Evolutionary conservation across 2,113 vertebrate species (phyloP), one percentile per base, ranked within the genome.

Genomic region (Mola mola): DNA sequence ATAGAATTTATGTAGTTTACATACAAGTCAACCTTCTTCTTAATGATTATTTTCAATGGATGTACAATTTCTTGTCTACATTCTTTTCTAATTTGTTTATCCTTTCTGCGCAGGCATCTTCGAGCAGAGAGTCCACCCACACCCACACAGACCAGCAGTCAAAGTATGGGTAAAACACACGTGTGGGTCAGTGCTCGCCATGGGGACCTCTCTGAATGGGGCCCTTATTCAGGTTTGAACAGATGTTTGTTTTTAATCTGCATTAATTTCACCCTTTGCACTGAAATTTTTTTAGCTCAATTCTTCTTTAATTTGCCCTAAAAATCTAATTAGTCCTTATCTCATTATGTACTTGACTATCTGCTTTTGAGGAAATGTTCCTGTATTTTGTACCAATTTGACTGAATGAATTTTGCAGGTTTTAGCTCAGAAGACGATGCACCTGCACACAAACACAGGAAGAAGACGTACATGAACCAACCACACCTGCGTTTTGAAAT

Each of bases 401-500:
- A 29, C 6, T 29, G 28, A 29, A 29, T 5, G 28, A 29, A 20
- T 19, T 51, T 3, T 49, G 19, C 57, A 92, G 91, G 90, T 41
- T 91, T 93, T 15, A 95, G 93, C 78, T 96, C 94, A 2, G 95
- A 96, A 1, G 95, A 96, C 11, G 95, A 92, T 52, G 43, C 59
- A 38, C 73, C 84, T 12, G 40, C 87, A 43, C 77, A 89, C 36
- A 94, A 93, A 46, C 81, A 90, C 52, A 92, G 89, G 28, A 91
- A 90, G 33, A 86, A 66, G 38, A 84, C 79, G 0, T 88, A 88
- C 87, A 81, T 87, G 55, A 89, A 93, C 51, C 90, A 93, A 61
- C 93, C 94, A 0, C 94, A 95, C 59, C 84, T 96, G 61, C 89
- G 92, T 29, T 96, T 96, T n/a, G 93, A 93, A 80, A 95, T 96